These are phyloP conservation scores for Nothobranchius furzeri DNA, from an alignment of 2,113 vertebrate species.

Conservation along the genomic window DNA sequence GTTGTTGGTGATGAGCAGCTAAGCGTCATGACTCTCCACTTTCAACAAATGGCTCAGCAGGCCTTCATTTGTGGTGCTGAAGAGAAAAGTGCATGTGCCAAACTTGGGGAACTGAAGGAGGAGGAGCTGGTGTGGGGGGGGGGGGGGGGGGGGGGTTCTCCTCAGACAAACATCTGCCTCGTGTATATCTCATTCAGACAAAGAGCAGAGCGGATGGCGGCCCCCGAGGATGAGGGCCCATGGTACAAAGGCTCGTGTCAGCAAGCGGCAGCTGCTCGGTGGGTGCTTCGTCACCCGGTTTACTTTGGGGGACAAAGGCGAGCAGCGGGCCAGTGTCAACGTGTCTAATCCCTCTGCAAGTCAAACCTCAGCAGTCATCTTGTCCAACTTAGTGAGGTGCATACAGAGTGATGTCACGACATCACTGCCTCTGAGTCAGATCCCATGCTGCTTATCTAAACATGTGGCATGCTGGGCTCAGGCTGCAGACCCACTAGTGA, in stretches of 20 bases:
- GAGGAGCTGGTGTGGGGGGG: too few relatives aligned
- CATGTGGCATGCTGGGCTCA: conserved; percentile 42
- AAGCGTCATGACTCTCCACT: conserved; percentile 1
- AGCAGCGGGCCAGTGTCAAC: conserved; percentile 58
- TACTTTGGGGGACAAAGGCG: conserved; percentile 74
- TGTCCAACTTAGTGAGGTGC: conserved; percentile 4
- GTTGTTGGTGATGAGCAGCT: neutral
- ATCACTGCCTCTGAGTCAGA: conserved; percentile 28
- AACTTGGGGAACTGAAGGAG: conserved; percentile 13
- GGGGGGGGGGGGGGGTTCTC: neutral
- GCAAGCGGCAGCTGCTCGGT: conserved; percentile 72
- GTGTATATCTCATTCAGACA: conserved; percentile 43
- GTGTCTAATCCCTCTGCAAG: conserved; percentile 59
- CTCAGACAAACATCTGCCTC: conserved; percentile 61
- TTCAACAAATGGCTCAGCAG: neutral
- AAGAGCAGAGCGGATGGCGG: conserved; percentile 25
- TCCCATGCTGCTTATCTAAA: conserved; percentile 25
- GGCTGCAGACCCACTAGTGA: neutral
- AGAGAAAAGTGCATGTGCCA: neutral
- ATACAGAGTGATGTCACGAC: conserved; percentile 10
- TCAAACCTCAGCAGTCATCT: conserved; percentile 46
- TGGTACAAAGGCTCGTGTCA: conserved; percentile 61
- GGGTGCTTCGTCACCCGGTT: conserved; percentile 51
- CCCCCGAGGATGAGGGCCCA: conserved; percentile 13
- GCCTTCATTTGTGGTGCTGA: neutral